Percentiles rank a stretch among this genome's conserved stretches.
phyloP scores from a whole-genome alignment of 1,140 invertebrate genomes.

The Drosophila pseudoobscura region DNA sequence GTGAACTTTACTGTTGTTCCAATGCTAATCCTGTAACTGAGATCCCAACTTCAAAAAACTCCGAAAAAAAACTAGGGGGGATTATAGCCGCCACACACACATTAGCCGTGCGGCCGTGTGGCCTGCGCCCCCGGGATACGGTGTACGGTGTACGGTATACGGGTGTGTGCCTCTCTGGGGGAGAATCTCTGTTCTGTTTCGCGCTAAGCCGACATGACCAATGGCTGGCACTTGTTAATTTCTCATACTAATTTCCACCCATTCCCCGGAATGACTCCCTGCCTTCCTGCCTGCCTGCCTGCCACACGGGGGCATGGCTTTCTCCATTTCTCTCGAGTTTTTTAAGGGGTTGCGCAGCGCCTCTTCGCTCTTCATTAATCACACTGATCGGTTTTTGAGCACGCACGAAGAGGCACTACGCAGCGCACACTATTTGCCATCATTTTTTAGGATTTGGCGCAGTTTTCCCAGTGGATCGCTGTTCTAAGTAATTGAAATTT shows the following conservation, averaged over 20 bases:
- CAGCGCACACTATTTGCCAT: slow-evolving; percentile 55
- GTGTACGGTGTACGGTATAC: slow-evolving; percentile 6
- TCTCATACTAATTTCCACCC: slow-evolving; percentile 62
- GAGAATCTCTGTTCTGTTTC: slow-evolving; percentile 19
- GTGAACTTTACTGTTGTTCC: slow-evolving; percentile 15
- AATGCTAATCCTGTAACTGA: slow-evolving; percentile 68
- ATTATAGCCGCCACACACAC: slow-evolving; percentile 55
- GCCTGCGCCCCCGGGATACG: slow-evolving; percentile 4
- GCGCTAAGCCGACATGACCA: slow-evolving; percentile 74
- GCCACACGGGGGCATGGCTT: slow-evolving; percentile 2
- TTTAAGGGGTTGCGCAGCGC: slow-evolving; percentile 34
- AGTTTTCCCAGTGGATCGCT: slow-evolving; percentile 44
- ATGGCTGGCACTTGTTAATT: slow-evolving; percentile 75
- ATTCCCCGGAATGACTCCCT: slow-evolving; percentile 17
- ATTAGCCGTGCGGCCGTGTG: slow-evolving; percentile 43
- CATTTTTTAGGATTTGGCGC: slow-evolving; percentile 76
- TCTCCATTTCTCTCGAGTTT: slow-evolving; percentile 32
- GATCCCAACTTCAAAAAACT: slow-evolving; percentile 11
- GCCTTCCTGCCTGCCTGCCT: slow-evolving; percentile 8
- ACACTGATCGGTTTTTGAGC: slow-evolving; percentile 77
- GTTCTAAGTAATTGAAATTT: slow-evolving; percentile 41
- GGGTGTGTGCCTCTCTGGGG: no score
- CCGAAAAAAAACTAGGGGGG: slow-evolving; percentile 23
- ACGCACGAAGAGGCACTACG: slow-evolving; percentile 31
- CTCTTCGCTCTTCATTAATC: slow-evolving; percentile 67